These are phyloP conservation scores for Bubo blakistoni DNA, from an alignment of 2,113 vertebrate species.

Conservation along the genomic window DNA sequence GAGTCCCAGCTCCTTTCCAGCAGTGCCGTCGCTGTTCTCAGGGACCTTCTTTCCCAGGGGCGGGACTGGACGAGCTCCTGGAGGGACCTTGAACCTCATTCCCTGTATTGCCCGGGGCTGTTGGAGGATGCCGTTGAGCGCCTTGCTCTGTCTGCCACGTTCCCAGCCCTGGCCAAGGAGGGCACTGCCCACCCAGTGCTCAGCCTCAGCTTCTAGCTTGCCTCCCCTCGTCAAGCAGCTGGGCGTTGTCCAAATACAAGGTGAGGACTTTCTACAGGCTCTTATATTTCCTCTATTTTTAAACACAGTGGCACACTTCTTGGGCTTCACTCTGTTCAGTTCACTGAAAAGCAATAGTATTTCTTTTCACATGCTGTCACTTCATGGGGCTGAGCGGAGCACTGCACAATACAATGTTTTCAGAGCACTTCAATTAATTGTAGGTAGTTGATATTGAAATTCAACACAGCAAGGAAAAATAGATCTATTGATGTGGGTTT, in stretches of 20 bases:
- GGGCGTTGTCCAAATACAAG: neutral
- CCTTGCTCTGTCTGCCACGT: neutral
- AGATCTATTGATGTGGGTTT: neutral
- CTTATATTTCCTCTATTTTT: neutral
- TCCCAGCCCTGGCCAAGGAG: too few relatives aligned
- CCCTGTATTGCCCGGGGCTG: neutral
- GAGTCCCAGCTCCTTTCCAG: neutral
- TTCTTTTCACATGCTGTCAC: neutral
- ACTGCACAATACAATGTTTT: neutral
- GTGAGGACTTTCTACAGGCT: neutral
- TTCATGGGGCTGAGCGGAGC: neutral
- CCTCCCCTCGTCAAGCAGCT: neutral
- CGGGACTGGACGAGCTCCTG: neutral
- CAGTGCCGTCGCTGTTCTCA: neutral
- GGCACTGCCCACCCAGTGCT: neutral
- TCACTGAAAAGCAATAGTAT: neutral
- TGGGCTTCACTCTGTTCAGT: neutral
- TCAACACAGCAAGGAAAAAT: neutral
- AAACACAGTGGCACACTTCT: too few relatives aligned
- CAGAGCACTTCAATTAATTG: neutral
- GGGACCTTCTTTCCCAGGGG: neutral
- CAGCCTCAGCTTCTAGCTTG: neutral
- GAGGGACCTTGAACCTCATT: neutral
- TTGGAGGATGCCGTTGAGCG: neutral
- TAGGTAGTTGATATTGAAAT: neutral